Percentiles rank a stretch among this genome's conserved stretches.
These are phyloP conservation scores for Drosophila nannoptera DNA, from an alignment of 1,140 invertebrate species.

Conservation along the genomic window DNA sequence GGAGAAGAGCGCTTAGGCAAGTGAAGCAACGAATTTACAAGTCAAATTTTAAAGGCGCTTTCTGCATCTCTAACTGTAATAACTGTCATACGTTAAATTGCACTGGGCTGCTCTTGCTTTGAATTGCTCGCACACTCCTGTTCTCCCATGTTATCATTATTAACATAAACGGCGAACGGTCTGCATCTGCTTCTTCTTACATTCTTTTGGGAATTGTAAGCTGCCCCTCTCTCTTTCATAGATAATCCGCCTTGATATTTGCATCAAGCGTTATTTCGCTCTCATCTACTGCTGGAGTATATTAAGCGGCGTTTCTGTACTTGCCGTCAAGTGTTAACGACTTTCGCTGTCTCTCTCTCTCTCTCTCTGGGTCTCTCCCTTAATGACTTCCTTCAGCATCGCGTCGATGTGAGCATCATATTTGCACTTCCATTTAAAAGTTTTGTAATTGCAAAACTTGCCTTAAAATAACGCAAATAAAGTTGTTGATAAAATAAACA, in stretches of 20 bases:
- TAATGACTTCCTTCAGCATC: not conserved
- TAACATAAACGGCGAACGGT: no score
- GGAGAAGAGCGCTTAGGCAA: not conserved
- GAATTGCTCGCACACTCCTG: no score
- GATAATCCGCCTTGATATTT: no score
- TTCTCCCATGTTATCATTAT: no score
- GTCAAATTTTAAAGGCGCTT: not conserved
- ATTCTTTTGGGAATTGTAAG: no score
- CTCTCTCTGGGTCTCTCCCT: not conserved
- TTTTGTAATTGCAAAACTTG: slow-evolving; percentile 72
- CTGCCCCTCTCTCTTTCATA: no score
- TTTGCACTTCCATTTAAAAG: slow-evolving; percentile 53
- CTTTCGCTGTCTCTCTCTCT: not conserved
- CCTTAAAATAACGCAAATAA: slow-evolving; percentile 50
- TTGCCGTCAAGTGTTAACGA: slow-evolving; percentile 41
- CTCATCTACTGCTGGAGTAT: no score
- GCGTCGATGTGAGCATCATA: slow-evolving; percentile 40
- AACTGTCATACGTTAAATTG: not conserved
- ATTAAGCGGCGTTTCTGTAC: not conserved
- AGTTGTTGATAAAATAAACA: slow-evolving; percentile 42
- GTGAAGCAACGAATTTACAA: not conserved
- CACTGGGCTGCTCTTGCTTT: no score
- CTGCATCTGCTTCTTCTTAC: no score
- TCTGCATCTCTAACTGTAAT: no score
- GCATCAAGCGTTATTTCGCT: no score